Evolutionary conservation across 2,113 vertebrate genomes (phyloP).

Genomic region (Hippolais icterina): DNA sequence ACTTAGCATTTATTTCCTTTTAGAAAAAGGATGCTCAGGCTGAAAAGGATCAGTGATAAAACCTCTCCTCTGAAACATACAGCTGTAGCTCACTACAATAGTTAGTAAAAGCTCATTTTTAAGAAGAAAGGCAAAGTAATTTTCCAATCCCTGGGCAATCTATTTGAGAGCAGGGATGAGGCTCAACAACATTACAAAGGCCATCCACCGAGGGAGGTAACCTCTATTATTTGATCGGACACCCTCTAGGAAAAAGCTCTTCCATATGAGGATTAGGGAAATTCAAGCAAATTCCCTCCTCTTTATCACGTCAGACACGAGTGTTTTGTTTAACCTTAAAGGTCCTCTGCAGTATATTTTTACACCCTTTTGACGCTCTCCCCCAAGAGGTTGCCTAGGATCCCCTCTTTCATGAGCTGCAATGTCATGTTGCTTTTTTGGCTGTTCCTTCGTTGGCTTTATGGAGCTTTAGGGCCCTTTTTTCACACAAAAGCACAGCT

Average conservation of each 20-base stretch:
- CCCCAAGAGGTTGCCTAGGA: not conserved
- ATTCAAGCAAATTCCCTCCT: not conserved
- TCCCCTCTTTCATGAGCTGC: not conserved
- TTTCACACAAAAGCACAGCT: not conserved
- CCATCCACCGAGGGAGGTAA: not conserved
- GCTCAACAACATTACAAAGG: not conserved
- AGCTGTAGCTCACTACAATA: not conserved
- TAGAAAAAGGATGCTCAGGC: not conserved
- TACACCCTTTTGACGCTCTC: not conserved
- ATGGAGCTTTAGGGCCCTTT: not conserved
- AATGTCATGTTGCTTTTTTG: not conserved
- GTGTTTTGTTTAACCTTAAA: not conserved
- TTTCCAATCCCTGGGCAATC: not conserved
- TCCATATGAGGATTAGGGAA: not conserved
- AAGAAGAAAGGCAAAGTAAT: not conserved
- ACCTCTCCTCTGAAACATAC: not conserved
- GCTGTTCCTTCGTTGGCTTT: not conserved
- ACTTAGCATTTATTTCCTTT: not conserved
- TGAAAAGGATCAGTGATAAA: conserved; percentile 10
- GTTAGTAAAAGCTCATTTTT: not conserved
- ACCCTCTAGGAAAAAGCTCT: not conserved
- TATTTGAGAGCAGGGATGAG: not conserved
- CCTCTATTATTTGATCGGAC: not conserved
- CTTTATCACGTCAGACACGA: not conserved
- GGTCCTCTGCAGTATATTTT: not conserved